These are phyloP conservation scores for Panurus biarmicus DNA, from an alignment of 2,113 vertebrate species.

Conservation along the genomic window DNA sequence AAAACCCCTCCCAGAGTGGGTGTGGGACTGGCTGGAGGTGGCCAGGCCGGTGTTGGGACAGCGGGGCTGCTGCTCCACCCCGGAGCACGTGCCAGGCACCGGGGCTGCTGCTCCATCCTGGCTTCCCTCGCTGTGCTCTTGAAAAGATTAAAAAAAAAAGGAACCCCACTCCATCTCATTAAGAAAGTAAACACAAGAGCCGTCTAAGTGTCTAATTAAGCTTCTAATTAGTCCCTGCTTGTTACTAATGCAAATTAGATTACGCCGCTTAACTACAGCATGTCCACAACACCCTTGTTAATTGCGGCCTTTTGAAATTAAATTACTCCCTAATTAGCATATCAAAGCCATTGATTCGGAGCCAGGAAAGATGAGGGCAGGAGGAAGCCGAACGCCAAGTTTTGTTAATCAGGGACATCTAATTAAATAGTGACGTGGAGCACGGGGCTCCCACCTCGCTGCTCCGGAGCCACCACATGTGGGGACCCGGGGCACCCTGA, in stretches of 20 bases:
- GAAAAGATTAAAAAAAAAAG: conserved; percentile 69
- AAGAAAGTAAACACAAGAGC: conserved; percentile 99
- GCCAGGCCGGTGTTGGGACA: neutral
- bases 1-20: accelerated
- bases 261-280: conserved; percentile 99
- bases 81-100: neutral
- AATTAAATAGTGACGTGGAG: conserved; percentile 93
- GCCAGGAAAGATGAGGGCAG: conserved; percentile 83
- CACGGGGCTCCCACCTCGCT: conserved; percentile 36
- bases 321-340: conserved; percentile 99
- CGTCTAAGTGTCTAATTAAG: conserved; percentile 99
- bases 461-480: neutral
- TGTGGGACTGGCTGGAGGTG: accelerated
- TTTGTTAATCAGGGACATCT: conserved; percentile 97
- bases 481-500: neutral
- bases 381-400: conserved; percentile 97
- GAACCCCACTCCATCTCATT: conserved; percentile 95
- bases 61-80: neutral
- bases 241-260: conserved; percentile 99
- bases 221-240: conserved; percentile 99
- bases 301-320: conserved; percentile 99
- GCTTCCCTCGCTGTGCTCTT: conserved; percentile 54
- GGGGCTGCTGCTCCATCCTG: neutral
- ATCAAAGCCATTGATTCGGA: conserved; percentile 99
- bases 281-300: conserved; percentile 99